phyloP scores from a whole-genome alignment of 2,888 invertebrate species.

The Pardosa pseudoannulata region DNA sequence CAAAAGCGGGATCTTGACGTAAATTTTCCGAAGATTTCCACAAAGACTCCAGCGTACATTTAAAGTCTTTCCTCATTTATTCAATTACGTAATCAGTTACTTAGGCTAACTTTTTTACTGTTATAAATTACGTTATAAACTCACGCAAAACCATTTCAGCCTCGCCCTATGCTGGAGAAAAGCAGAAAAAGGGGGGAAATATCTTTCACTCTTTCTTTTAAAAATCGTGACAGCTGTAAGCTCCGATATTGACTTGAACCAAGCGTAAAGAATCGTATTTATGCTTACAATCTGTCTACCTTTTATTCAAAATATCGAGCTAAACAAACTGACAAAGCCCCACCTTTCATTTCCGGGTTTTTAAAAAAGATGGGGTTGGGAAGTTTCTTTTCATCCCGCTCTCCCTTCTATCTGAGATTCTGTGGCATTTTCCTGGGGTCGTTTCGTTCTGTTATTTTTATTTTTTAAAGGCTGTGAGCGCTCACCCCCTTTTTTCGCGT shows the following conservation, averaged over 20 bases:
- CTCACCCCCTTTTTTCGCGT: background rate
- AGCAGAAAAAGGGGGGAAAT: too few species aligned
- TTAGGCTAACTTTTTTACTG: too few species aligned
- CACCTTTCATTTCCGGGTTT: conserved; percentile 1
- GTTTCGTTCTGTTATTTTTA: background rate
- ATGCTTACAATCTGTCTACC: too few species aligned
- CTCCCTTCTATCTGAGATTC: conserved; percentile 24
- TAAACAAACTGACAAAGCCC: background rate
- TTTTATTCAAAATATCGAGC: too few species aligned
- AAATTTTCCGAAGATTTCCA: too few species aligned
- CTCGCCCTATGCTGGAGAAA: too few species aligned
- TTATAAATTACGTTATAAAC: too few species aligned
- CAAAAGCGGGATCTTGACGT: too few species aligned
- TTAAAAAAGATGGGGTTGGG: conserved; percentile 20
- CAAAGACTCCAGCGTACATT: too few species aligned
- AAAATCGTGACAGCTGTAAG: background rate
- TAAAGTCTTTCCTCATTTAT: too few species aligned
- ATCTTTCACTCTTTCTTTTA: background rate
- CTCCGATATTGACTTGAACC: background rate
- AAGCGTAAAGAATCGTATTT: background rate
- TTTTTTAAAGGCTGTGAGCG: background rate
- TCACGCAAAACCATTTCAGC: too few species aligned
- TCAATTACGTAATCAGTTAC: too few species aligned
- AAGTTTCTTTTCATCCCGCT: background rate
- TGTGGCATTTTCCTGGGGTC: background rate